Base-by-base conservation (phyloP, 2,113 vertebrate species). In the Elgaria multicarinata region DNA sequence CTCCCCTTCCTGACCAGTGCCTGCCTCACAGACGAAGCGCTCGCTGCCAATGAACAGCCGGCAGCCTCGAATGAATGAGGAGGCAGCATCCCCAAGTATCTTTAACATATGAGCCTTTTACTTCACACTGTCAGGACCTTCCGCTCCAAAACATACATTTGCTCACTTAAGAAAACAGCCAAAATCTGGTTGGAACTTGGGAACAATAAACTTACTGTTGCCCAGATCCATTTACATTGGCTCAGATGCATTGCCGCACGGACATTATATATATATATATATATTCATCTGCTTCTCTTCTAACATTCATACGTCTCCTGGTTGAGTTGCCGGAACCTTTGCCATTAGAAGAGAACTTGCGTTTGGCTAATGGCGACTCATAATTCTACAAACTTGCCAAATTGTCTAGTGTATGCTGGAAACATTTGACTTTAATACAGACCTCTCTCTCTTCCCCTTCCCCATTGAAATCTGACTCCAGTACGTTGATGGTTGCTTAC, bases 131-230 rank as follows among this genome's bases (percentile, higher is more conserved):
- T 74, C 67, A 72, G 87, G 69, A 26, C 58, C 80, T 75, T 44
- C 80, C 9, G 80, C 69, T 89, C 87, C 87, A 83, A 89, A 83
- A 83, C 69, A 82, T 62, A 88, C 79, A 88, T 75, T 74, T 10
- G 87, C 42, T 88, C 53, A 75, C 39, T 46, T 44, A 66, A 36
- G 69, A 46, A 83, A 76, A 50, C 87, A 50, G 55, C 69, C 18
- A 33, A 75, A 39, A 46, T 89, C 39, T 50, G 69, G 55, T 83
- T 36, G 44, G 69, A 80, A 16, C 72, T 64, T 58, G 53, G 79
- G 42, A 75, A 83, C 69, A 75, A 83, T 75, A n/a, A 75, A 75
- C 50, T 4, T 26, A 46, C 53, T 89, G 69, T 83, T 83, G 53
- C 44, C 39, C 69, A 66, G 79, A 75, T 12, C 53, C 71, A 83